Conservation (phyloP, 2,113 vertebrate genomes). For the Halcyon senegalensis region DNA sequence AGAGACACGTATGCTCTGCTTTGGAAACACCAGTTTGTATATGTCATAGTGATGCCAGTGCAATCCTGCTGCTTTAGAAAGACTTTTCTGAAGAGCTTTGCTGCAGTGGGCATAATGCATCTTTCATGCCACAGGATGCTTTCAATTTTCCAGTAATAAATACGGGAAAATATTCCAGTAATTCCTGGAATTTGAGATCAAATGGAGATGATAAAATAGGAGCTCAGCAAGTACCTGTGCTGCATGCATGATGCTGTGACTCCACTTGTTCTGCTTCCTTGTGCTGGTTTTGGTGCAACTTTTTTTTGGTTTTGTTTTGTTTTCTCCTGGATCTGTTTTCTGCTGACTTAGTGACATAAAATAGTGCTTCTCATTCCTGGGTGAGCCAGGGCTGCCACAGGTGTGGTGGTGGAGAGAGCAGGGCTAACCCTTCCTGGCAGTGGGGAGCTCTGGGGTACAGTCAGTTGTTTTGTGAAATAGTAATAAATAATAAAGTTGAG, state of each 20-base stretch:
- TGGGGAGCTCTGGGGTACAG: neutral
- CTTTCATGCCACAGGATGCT: neutral
- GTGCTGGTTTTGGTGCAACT: neutral
- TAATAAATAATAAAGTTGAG: neutral
- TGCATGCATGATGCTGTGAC: neutral
- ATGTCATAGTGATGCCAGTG: neutral
- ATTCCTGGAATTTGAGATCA: neutral
- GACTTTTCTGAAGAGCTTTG: neutral
- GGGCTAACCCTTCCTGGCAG: neutral
- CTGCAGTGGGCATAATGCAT: neutral
- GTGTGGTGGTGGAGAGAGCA: neutral
- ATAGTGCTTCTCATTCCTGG: neutral
- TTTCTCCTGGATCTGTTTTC: neutral
- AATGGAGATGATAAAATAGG: neutral
- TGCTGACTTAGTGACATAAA: neutral
- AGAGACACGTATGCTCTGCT: neutral
- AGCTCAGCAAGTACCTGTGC: conserved; percentile 9
- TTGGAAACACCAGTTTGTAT: neutral
- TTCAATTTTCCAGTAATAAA: conserved; percentile 3
- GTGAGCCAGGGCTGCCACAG: neutral
- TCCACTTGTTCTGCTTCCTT: neutral
- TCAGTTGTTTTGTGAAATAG: neutral
- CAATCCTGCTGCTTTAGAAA: neutral
- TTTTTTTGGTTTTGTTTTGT: too few relatives aligned
- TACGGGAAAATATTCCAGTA: neutral